Evolutionary conservation across 2,797 vertebrate genomes (phyloP), one percentile per base, ranked within the genome.

Genomic region (Tenualosa ilisha): DNA sequence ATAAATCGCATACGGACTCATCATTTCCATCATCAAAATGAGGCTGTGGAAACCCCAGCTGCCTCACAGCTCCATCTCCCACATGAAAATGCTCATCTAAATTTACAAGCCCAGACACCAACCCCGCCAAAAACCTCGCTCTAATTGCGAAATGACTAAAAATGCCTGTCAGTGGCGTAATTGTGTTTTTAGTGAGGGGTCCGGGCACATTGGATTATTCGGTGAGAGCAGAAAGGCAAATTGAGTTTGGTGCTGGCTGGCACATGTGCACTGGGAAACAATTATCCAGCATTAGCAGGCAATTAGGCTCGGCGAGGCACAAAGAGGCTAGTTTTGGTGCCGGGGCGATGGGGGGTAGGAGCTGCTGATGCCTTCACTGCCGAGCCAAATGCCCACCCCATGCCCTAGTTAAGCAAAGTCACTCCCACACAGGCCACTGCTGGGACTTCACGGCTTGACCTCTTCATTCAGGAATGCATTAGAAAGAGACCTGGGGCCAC

Each of bases 281-380:
- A 95, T 94, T 93, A 93, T 91, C 91, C 89, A 92, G 91, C 92
- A 93, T 94, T 94, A 94, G 90, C 89, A 84, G 85, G 90, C 89
- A 91, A 92, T 94, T 93, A 93, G 91, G 88, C 90, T 92, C 90
- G 88, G 82, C 87, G 84, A 89, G 91, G 93, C 92, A 90, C 65
- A 72, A 89, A 83, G 85, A 88, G 89, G 91, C 86, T 86, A 79
- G 86, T 84, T 17, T 20, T 92, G 92, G 91, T 91, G 90, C 89
- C 84, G 89, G 84, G 79, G 86, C 37, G 56, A 15, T 37, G 46
- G 31, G 50, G 43, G 50, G 43, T 37, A 31, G 68, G 68, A n/a
- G 59, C 22, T 63, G 59, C 72, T 46, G 20, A 22, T 79, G 40
- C 72, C 72, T 63, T 20, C 37, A 79, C 72, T 22, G 37, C 1